Conservation (phyloP, 2,888 invertebrate species). For the Octodonta nipae region DNA sequence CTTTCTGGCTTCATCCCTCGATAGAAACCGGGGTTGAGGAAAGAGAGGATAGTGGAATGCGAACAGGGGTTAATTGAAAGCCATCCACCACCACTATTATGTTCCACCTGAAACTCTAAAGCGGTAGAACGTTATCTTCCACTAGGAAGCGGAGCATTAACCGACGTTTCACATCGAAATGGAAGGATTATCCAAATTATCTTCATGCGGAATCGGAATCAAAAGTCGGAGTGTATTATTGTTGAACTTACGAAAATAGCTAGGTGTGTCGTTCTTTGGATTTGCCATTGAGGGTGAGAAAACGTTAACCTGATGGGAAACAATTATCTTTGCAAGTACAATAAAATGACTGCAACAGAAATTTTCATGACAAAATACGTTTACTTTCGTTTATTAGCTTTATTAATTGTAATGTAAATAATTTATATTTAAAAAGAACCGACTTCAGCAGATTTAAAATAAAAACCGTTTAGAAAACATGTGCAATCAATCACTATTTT, state of each 20-base stretch:
- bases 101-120: constrained; percentile 5
- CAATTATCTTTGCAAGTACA: neutral
- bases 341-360: too few species aligned
- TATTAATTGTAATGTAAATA: too few species aligned
- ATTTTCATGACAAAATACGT: too few species aligned
- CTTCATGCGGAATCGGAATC: constrained; percentile 8
- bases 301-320: constrained; percentile 2
- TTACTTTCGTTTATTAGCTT: too few species aligned
- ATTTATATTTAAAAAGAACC: too few species aligned
- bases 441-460: too few species aligned
- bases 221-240: constrained; percentile 7
- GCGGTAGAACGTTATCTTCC: constrained; percentile 1
- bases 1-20: constrained; percentile 3
- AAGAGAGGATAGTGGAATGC: neutral
- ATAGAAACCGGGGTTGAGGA: neutral
- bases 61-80: constrained; percentile 5
- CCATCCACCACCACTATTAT: constrained; percentile 5
- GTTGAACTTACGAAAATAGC: constrained; percentile 8
- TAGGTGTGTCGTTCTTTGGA: constrained; percentile 7
- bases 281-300: constrained; percentile 1
- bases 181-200: constrained; percentile 7
- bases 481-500: too few species aligned
- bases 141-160: constrained; percentile 2
- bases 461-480: too few species aligned
- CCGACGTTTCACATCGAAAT: neutral